Base-by-base conservation (phyloP, 2,797 vertebrate genomes). In the Typhlichthys subterraneus region DNA sequence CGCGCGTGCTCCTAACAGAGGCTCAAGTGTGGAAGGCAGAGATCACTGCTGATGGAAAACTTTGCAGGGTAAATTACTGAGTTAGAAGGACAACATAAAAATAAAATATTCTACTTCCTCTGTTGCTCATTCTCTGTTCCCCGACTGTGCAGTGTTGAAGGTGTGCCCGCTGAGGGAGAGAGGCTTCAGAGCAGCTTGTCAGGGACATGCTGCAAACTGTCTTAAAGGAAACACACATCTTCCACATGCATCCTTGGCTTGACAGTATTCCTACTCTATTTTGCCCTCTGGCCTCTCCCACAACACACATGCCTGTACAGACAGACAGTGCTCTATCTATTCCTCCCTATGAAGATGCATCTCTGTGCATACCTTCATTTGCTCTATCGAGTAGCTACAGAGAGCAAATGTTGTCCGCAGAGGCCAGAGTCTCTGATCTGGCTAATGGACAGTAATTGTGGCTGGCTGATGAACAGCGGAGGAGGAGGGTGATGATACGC, bases 371-470 rank as follows among this genome's bases (percentile, higher is more conserved):
- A 48, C 64, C 54, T 57, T 2, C 53, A 50, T 59, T 67, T 11
- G 61, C 58, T 68, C 45, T 50, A 60, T 57, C 48, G 17, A 68
- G 42, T 49, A 59, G 47, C 64, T 70, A 62, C 56, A 63, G 72
- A 76, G 75, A 72, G 59, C 51, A 76, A 59, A 57, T 14, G 11
- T 66, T 76, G 71, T 74, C 81, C 72, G 65, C 67, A 63, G 56
- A 63, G 58, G 54, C 73, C 78, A 71, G 73, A 23, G 61, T 58
- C 84, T 89, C 72, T 86, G 84, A 87, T 90, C 75, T 70, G 48
- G 70, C 77, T 83, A 85, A 86, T 78, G 70, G 74, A 73, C 73
- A 87, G 73, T 88, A 82, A 88, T 85, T 63, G 78, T 69, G 59
- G 73, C 68, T 73, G 65, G 67, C 53, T 71, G 74, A 75, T 73